Conservation (phyloP, 1,140 invertebrate genomes). For the Temnothorax curvispinosus region DNA sequence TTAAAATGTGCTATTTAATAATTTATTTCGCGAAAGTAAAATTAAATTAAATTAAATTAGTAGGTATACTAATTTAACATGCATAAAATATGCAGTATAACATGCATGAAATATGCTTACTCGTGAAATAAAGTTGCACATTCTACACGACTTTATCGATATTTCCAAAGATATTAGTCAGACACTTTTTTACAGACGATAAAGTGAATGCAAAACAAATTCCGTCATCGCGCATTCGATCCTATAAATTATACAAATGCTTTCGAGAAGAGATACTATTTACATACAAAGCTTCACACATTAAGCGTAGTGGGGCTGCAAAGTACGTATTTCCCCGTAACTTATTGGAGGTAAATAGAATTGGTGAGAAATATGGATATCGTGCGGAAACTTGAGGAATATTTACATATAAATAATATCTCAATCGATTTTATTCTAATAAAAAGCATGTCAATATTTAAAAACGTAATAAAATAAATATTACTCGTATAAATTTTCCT, state of each 20-base stretch:
- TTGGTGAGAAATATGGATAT: constrained; percentile 6
- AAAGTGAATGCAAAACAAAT: constrained; percentile 19
- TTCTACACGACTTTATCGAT: constrained; percentile 21
- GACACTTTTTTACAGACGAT: not conserved
- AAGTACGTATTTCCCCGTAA: constrained; percentile 2
- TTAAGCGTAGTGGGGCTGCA: not conserved
- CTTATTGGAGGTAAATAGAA: not conserved
- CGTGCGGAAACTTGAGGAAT: not conserved
- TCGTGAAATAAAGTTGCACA: not conserved
- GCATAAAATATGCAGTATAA: too few species aligned
- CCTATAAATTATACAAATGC: not conserved
- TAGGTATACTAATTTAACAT: not conserved
- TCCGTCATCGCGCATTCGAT: not conserved
- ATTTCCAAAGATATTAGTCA: constrained; percentile 3
- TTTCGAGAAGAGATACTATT: constrained; percentile 36
- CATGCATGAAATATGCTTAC: not conserved
- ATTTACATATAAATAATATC: not conserved
- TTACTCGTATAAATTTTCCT: not conserved
- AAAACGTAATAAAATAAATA: not conserved
- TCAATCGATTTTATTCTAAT: not conserved
- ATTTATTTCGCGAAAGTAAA: not conserved
- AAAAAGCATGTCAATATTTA: not conserved
- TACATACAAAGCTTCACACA: constrained; percentile 26
- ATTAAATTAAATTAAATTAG: not conserved
- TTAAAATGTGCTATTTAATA: not conserved